Evolutionary conservation across 2,113 vertebrate species (phyloP).

Genomic region (Pyxicephalus adspersus): DNA sequence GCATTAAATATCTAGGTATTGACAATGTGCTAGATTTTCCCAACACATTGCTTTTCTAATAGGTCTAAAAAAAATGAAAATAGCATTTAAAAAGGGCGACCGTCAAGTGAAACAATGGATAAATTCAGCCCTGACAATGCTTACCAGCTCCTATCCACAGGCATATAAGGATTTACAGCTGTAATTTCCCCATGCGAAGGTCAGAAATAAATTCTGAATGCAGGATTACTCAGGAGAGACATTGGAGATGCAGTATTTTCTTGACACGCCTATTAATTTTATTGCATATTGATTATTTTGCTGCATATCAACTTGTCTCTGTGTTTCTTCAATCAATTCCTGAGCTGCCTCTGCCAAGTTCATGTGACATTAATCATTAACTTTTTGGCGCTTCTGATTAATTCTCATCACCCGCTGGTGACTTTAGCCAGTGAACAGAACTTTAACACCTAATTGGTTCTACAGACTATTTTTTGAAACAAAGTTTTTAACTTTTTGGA

Average conservation of each 20-base stretch:
- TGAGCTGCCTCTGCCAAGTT: constrained; percentile 16
- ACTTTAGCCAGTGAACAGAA: background rate
- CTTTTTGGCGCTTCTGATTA: constrained; percentile 22
- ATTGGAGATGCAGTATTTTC: constrained; percentile 46
- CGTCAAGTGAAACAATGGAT: constrained; percentile 26
- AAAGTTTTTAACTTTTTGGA: background rate
- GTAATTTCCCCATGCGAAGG: constrained; percentile 47
- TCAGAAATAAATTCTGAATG: constrained; percentile 38
- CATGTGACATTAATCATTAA: constrained; percentile 37
- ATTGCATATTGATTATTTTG: constrained; percentile 55
- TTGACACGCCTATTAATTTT: constrained; percentile 54
- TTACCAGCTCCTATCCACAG: constrained; percentile 13
- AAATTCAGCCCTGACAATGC: constrained; percentile 26
- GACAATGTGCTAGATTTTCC: too few relatives aligned
- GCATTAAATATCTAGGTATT: too few relatives aligned
- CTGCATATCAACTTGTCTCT: constrained; percentile 49
- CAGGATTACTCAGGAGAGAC: constrained; percentile 47
- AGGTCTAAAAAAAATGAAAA: background rate
- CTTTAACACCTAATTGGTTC: background rate
- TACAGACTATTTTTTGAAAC: background rate
- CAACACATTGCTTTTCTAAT: background rate
- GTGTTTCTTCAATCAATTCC: constrained; percentile 44
- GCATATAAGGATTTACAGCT: constrained; percentile 42
- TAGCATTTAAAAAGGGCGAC: constrained; percentile 3
- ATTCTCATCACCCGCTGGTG: background rate